Evolutionary conservation across 2,888 invertebrate genomes (phyloP), one percentile per base, ranked within the genome.

Genomic region (Anarsia innoxiella): DNA sequence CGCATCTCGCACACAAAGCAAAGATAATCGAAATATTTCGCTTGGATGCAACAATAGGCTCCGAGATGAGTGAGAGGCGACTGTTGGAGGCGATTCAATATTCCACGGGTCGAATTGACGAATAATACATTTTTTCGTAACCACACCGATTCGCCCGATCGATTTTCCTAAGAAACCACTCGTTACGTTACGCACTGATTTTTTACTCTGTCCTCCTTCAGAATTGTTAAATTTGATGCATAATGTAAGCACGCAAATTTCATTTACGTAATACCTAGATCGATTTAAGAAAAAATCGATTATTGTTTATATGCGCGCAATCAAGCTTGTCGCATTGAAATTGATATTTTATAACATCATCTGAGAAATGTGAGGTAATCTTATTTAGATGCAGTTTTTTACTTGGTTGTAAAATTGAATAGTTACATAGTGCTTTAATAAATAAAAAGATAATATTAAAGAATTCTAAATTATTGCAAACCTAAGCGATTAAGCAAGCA

Each of bases 41-140:
- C 47, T 50, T 42, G 44, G 40, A 48, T 46, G 45, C 39, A 37
- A 40, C 41, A 36, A 41, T 33, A 31, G 40, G 14, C 15, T 19
- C 15, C 39, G 39, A 31, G 44, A 42, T 41, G 46, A 33, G 51
- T 51, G 47, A 48, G 49, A 54, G 53, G 56, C 48, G 37, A 44
- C 33, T n/a, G n/a, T n/a, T n/a, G n/a, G n/a, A n/a, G n/a, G n/a
- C 32, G 33, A 46, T 45, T 34, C 49, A 46, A 49, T 46, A 26
- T 44, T 47, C 40, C 39, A 41, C 43, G 40, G 36, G 31, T 38
- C 36, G 35, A n/a, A n/a, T n/a, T n/a, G n/a, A n/a, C n/a, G n/a
- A 35, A 49, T 49, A 52, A 51, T 50, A 40, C 47, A 46, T 54
- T 54, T 55, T 53, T 53, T 51, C 46, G 46, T 40, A 46, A 45